Evolutionary conservation across 1,140 invertebrate genomes (phyloP), one percentile per base, ranked within the genome.

Genomic region (Drosophila kikkawai): DNA sequence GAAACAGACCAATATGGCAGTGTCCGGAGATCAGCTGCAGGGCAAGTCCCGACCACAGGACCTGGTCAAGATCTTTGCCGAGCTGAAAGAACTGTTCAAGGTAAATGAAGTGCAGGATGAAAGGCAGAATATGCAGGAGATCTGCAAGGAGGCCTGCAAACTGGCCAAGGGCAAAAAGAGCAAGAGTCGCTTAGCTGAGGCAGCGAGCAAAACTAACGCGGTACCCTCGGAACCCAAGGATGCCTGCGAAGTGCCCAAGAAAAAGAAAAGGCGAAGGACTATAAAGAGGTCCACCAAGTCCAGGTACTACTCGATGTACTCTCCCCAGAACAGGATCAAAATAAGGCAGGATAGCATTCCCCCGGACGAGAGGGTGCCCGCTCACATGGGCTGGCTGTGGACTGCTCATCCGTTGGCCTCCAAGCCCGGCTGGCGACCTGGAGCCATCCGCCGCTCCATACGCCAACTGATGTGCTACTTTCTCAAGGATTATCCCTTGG

Each of bases 371-470:
- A 76, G 77, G 42, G 91, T 93, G 12, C 92, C 92, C 12, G 45
- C 64, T 7, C 82, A 93, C 32, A 93, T 93, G 92, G 92, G 92
- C n/a, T 93, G 92, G 92, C 47, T 93, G n/a, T 93, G 92, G 92
- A 93, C 90, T 7, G 55, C 79, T 5, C 45, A 82, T 57, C 70
- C 79, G 0, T 41, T 75, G 42, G 88, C 79, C 9, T 32, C 75
- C 45, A 58, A 51, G 7, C 67, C 68, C 0, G 85, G 85, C 1
- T 93, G 92, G 92, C 81, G 82, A 4, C 92, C 92, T 2, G 92
- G 92, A 0, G 82, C 91, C 36, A 92, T 93, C 12, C 58, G 83
- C 0, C 90, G 91, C 1, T 80, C 92, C 12, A 91, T 91, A 53
- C 81, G 84, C 17, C 68, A 82, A 8, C 55, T 92, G 15, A 93